phyloP scores from a whole-genome alignment of 2,113 vertebrate species.

The Chiloscyllium plagiosum region DNA sequence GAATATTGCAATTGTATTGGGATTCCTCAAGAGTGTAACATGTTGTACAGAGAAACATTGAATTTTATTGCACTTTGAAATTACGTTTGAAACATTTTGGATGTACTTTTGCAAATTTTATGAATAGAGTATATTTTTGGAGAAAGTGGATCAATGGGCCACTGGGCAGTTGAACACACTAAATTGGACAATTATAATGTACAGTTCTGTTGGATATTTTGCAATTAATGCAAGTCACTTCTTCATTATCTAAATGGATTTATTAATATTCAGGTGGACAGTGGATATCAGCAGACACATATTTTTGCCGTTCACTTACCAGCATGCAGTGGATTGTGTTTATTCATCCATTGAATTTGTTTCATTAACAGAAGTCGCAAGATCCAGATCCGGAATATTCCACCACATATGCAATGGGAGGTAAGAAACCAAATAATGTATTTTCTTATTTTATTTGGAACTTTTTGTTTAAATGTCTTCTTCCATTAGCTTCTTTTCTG shows the following conservation, averaged over 20 bases:
- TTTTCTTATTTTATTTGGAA: neutral
- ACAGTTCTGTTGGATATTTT: neutral
- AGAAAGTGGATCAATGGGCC: no score
- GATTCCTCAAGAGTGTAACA: no score
- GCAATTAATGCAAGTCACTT: neutral
- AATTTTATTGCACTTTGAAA: no score
- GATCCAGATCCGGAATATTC: conserved; percentile 88
- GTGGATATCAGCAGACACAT: neutral
- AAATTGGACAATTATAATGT: no score
- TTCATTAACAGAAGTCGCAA: conserved; percentile 75
- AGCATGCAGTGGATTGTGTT: neutral
- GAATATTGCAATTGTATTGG: no score
- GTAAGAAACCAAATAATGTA: conserved; percentile 54
- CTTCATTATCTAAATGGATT: no score
- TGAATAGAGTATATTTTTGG: no score
- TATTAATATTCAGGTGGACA: neutral
- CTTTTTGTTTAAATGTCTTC: neutral
- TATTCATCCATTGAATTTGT: conserved; percentile 34
- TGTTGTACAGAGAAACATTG: no score
- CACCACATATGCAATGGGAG: conserved; percentile 90
- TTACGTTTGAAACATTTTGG: no score
- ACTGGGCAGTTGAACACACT: no score
- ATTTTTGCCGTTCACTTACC: neutral
- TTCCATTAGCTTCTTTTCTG: neutral
- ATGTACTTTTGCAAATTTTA: no score